Evolutionary conservation across 2,113 vertebrate species (phyloP), one percentile per base, ranked within the genome.

Genomic region (Epinephelus moara): DNA sequence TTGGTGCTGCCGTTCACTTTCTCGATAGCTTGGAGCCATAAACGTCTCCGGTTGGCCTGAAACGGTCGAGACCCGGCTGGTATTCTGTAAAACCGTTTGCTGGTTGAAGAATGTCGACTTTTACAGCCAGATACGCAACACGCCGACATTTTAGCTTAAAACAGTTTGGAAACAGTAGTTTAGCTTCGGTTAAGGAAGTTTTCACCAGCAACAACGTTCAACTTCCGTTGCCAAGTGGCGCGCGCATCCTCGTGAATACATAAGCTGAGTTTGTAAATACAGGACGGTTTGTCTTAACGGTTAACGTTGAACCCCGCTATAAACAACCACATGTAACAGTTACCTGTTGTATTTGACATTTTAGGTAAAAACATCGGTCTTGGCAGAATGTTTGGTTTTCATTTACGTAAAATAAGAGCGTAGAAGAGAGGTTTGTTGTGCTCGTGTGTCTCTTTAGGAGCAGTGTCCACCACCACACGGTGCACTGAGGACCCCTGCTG

Each of bases 121-220:
- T 42, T 17, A 63, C 93, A 94, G 2, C 60, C 79, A 6, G 45
- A 3, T 30, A 94, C 68, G 27, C 92, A 91, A 11, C 93, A 94
- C 0, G 4, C 4, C 23, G 56, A 4, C 88, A 89, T 94, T 52
- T 85, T 40, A 3, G 21, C 9, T 17, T 0, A n/a, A 23, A 71
- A 37, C 1, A 0, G 11, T 14, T 25, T 1, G 37, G 0, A 0
- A 45, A 33, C 21, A 2, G 19, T 5, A 21, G 40, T 12, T 69
- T 78, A 45, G 68, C 81, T 66, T 17, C 6, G 6, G 23, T 11
- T 25, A 0, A 33, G 85, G 81, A 90, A 82, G 86, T 86, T 60
- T 18, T 0, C 42, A 3, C 0, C 17, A 30, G 8, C 19, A 76
- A 53, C 59, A n/a, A 21, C 40, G 2, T 8, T 27, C 40, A 1